Conservation (phyloP, 1,140 invertebrate genomes). For the Ostrea denselamellosa region DNA sequence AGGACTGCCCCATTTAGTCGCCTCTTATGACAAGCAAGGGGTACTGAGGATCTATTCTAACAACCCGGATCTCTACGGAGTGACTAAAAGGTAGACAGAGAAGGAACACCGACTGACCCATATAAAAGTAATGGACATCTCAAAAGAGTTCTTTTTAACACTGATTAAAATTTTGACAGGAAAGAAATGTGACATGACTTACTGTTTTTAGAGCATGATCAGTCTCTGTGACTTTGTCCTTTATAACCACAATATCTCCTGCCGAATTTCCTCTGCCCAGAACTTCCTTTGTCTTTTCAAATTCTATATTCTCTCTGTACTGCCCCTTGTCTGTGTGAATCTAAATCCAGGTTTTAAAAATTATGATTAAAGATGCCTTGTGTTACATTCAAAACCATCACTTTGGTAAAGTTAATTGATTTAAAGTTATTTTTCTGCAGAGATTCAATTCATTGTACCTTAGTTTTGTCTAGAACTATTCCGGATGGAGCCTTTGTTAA, state of each 20-base stretch:
- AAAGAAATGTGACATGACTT: background rate
- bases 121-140: too few species aligned
- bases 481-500: slow-evolving; percentile 34
- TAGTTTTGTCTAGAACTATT: slow-evolving; percentile 13
- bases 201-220: slow-evolving; percentile 62
- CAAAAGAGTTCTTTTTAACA: too few species aligned
- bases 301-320: slow-evolving; percentile 56
- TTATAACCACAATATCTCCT: slow-evolving; percentile 58
- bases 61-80: too few species aligned
- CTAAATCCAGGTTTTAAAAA: background rate
- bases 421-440: too few species aligned
- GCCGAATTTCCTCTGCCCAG: slow-evolving; percentile 57
- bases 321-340: slow-evolving; percentile 7
- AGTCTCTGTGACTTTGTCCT: slow-evolving; percentile 49
- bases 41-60: too few species aligned
- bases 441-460: slow-evolving; percentile 8
- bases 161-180: too few species aligned
- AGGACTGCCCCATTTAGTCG: too few species aligned
- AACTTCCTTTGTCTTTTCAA: slow-evolving; percentile 48
- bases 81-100: too few species aligned
- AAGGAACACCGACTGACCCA: too few species aligned
- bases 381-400: background rate
- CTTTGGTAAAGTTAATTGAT: background rate
- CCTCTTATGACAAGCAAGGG: too few species aligned
- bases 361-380: background rate